Evolutionary conservation across 92 coral and sea anemone genomes (phyloP).

Genomic region (Actinernus sp.): DNA sequence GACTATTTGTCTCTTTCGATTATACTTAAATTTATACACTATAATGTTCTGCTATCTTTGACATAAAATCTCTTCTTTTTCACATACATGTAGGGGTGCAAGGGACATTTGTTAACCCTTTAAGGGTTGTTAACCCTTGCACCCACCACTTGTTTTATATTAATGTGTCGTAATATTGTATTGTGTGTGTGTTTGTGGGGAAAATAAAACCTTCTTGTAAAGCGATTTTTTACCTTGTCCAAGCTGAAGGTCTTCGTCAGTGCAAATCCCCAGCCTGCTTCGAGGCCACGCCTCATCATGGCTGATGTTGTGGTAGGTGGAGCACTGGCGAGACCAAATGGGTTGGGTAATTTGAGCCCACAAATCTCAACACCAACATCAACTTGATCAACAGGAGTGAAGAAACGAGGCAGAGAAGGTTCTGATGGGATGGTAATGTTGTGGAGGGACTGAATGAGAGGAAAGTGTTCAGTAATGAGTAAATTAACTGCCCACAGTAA

Average conservation of each 20-base stretch:
- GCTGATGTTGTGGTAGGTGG: conserved; percentile 97
- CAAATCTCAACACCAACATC: conserved; percentile 94
- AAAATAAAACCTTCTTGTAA: background rate
- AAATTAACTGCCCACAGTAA: too few species aligned
- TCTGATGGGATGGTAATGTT: conserved; percentile 63
- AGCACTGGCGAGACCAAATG: conserved; percentile 97
- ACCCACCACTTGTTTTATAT: too few species aligned
- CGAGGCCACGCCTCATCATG: conserved; percentile 97
- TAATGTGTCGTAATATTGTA: too few species aligned
- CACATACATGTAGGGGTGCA: too few species aligned
- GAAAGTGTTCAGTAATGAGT: too few species aligned
- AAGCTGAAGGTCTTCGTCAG: conserved; percentile 91
- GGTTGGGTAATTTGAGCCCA: conserved; percentile 90
- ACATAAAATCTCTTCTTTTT: too few species aligned
- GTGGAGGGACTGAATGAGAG: conserved; percentile 67
- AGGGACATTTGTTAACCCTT: too few species aligned
- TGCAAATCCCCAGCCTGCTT: conserved; percentile 99
- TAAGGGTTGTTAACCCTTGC: too few species aligned
- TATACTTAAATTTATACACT: too few species aligned
- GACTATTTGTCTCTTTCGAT: too few species aligned
- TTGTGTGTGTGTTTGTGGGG: too few species aligned
- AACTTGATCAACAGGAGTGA: conserved; percentile 89
- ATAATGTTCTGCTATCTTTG: too few species aligned
- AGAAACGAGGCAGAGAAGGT: conserved; percentile 87
- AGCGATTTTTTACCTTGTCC: conserved; percentile 74